Conservation (phyloP, 1,140 invertebrate genomes). For the Ceratina calcarata region DNA sequence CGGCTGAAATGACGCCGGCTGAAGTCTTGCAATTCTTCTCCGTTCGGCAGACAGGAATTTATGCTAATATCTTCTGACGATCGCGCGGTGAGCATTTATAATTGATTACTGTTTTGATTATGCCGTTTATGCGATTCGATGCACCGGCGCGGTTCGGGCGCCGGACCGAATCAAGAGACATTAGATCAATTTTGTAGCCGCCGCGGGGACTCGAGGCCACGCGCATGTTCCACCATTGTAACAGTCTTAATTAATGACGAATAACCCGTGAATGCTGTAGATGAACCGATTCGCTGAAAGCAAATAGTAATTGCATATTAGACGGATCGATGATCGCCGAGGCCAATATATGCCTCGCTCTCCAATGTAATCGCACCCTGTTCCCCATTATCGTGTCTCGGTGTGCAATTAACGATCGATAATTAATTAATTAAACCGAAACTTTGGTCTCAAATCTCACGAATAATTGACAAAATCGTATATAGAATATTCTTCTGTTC, state of each 20-base stretch:
- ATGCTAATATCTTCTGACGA: background rate
- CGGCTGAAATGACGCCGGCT: too few relatives aligned
- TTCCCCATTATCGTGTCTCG: background rate
- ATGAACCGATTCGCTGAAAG: conserved; percentile 13
- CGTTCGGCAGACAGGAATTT: background rate
- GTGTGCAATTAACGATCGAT: background rate
- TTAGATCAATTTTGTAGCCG: conserved; percentile 11
- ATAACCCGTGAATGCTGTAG: conserved; percentile 21
- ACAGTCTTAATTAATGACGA: conserved; percentile 41
- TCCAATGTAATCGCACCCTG: conserved; percentile 18
- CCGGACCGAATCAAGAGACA: conserved; percentile 10
- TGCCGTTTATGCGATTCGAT: background rate
- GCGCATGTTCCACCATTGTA: conserved; percentile 18
- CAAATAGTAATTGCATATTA: conserved; percentile 41
- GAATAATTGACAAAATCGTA: background rate
- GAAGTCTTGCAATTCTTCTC: too few relatives aligned
- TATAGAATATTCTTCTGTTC: background rate
- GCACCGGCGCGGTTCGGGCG: background rate
- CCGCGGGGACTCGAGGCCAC: background rate
- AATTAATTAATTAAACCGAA: background rate
- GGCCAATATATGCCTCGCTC: background rate
- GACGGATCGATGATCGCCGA: conserved; percentile 30
- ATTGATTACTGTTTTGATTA: conserved; percentile 9
- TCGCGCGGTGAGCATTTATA: background rate
- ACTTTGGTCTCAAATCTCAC: too few relatives aligned